Conservation (phyloP, 2,888 invertebrate genomes). For the Agonopterix heracliana region DNA sequence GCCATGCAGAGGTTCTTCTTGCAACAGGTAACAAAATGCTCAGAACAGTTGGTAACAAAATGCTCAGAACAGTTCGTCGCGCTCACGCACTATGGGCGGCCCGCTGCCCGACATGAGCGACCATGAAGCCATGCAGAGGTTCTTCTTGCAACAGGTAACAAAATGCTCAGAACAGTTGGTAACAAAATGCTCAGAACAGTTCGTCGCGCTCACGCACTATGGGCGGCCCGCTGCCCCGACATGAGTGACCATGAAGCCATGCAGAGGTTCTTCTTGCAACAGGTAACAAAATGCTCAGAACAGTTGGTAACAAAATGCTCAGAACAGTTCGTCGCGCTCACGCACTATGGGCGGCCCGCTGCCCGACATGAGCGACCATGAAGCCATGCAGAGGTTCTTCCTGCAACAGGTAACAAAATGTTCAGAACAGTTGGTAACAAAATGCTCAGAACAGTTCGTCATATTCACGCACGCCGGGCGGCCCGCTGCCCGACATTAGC, state of each 20-base stretch:
- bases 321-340: too few species aligned
- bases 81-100: slow-evolving; percentile 63
- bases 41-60: too few species aligned
- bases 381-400: too few species aligned
- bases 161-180: slow-evolving; percentile 82
- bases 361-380: too few species aligned
- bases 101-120: slow-evolving; percentile 90
- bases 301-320: too few species aligned
- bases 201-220: slow-evolving; percentile 38
- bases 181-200: slow-evolving; percentile 57
- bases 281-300: too few species aligned
- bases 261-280: too few species aligned
- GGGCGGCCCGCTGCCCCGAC: slow-evolving; percentile 83
- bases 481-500: slow-evolving; percentile 85
- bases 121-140: slow-evolving; percentile 95
- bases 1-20: too few species aligned
- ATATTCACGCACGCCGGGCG: slow-evolving; percentile 53
- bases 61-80: slow-evolving; percentile 63
- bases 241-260: slow-evolving; percentile 93
- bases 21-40: too few species aligned
- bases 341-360: too few species aligned
- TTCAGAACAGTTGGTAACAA: slow-evolving; percentile 80
- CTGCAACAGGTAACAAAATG: too few species aligned
- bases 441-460: slow-evolving; percentile 57
- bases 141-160: slow-evolving; percentile 78